Base-by-base conservation (phyloP, 1,140 invertebrate species). In the Solen grandis region DNA sequence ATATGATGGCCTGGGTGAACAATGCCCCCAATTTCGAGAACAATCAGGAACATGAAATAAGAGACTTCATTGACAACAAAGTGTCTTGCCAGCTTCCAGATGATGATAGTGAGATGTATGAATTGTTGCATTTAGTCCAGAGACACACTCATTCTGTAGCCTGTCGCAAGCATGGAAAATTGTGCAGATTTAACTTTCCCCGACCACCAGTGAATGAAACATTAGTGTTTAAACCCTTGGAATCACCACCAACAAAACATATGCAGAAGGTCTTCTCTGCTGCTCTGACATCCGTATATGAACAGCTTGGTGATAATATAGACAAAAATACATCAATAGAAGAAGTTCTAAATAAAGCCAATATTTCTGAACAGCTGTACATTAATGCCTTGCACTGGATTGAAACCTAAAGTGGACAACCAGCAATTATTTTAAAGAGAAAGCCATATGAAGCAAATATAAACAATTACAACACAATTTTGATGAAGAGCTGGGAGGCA, bases 191-290 rank as follows among this genome's bases (percentile, higher is more conserved):
- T 69, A 13, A 35, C 16, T 69, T 69, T 52, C 66, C 66, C 25
- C 66, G 66, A 41, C 66, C 66, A 69, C 66, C 41, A 69, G 33
- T 52, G 66, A 41, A 69, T 69, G 66, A 69, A 27, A 69, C 57
- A 60, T 60, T 60, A 60, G 57, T 60, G 57, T 14, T 60, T 60
- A 60, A 27, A 60, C 57, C 57, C 57, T 27, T 60, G 25, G 57
- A 60, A 60, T 31, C 57, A 60, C 54, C 57, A 2, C 57, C 27
- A 60, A 60, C 57, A 60, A 31, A 25, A 60, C 57, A 57, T 57
- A 57, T n/a, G 54, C 54, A 57, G n/a, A n/a, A n/a, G n/a, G n/a
- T n/a, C n/a, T n/a, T n/a, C n/a, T n/a, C n/a, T n/a, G n/a, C n/a
- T n/a, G 54, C 54, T 57, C 54, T 57, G 54, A 57, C 54, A 57